A percentile compares a stretch with the other conserved stretches of the same genome.
Conservation (phyloP, 2,113 vertebrate species). For the Pollachius pollachius region DNA sequence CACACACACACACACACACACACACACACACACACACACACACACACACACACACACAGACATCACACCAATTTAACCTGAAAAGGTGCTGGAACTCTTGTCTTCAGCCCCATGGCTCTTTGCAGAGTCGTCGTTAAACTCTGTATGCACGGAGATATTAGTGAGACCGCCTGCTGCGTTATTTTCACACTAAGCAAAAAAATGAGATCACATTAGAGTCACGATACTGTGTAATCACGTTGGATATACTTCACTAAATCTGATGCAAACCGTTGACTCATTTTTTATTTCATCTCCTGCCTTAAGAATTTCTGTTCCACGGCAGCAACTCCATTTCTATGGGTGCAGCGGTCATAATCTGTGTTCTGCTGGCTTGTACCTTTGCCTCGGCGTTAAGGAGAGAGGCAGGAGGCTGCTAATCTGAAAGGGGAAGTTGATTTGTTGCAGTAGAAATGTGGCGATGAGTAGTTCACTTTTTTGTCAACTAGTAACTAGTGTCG, state of each 20-base stretch:
- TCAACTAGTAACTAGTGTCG: neutral
- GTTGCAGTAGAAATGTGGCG: slow-evolving; percentile 47
- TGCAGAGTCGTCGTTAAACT: slow-evolving; percentile 36
- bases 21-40: neutral
- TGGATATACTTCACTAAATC: slow-evolving; percentile 59
- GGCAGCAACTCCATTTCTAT: slow-evolving; percentile 19
- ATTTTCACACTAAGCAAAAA: neutral
- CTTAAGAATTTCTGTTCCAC: slow-evolving; percentile 27
- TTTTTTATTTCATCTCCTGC: slow-evolving; percentile 33
- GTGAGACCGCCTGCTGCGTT: slow-evolving; percentile 13
- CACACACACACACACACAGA: slow-evolving; percentile 15
- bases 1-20: slow-evolving; percentile 8
- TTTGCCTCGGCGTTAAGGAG: slow-evolving; percentile 63
- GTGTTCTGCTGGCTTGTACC: slow-evolving; percentile 60
- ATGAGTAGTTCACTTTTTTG: neutral
- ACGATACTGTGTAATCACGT: slow-evolving; percentile 56
- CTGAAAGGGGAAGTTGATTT: slow-evolving; percentile 53
- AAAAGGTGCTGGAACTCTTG: neutral
- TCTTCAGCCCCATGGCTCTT: neutral
- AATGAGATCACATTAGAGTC: slow-evolving; percentile 44
- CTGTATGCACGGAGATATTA: slow-evolving; percentile 33
- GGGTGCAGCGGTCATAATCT: slow-evolving; percentile 45
- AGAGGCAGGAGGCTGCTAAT: slow-evolving; percentile 56
- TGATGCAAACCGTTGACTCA: slow-evolving; percentile 55
- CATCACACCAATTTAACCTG: neutral